Conservation (phyloP, 1,140 invertebrate genomes). For the Penaeus chinensis region DNA sequence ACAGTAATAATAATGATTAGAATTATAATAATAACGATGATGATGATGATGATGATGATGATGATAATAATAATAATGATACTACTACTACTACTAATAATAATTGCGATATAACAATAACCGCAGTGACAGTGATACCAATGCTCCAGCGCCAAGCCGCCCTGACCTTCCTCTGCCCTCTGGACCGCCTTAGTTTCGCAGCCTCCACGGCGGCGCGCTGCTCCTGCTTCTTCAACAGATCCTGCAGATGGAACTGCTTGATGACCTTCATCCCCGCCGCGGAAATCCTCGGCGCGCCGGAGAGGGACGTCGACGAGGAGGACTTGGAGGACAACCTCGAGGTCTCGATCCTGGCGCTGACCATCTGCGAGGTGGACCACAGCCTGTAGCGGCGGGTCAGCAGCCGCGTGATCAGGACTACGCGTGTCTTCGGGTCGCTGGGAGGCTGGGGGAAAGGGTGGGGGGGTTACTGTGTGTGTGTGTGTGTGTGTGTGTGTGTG, state of each 20-base stretch:
- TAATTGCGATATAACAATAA: no score
- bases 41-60: no score
- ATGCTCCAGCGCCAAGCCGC: neutral
- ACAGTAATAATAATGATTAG: no score
- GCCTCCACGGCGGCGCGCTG: constrained; percentile 33
- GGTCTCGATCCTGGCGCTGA: neutral
- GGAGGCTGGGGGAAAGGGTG: constrained; percentile 1
- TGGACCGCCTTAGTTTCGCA: neutral
- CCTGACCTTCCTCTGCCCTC: constrained; percentile 14
- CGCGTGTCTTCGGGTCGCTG: constrained; percentile 26
- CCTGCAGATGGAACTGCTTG: constrained; percentile 42
- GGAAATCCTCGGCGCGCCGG: constrained; percentile 19
- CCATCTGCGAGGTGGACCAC: constrained; percentile 20
- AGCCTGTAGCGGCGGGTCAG: neutral
- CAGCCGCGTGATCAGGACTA: constrained; percentile 20
- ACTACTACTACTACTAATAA: no score
- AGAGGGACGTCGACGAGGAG: neutral
- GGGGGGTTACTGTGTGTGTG: no score
- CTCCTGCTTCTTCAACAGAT: constrained; percentile 45
- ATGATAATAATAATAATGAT: no score
- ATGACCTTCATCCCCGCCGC: constrained; percentile 43
- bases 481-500: no score
- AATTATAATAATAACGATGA: no score
- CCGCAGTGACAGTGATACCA: no score
- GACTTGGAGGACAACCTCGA: neutral